A percentile compares a stretch with the other conserved stretches of the same genome.
phyloP scores from a whole-genome alignment of 2,797 vertebrate genomes.

The Chelidonichthys spinosus region DNA sequence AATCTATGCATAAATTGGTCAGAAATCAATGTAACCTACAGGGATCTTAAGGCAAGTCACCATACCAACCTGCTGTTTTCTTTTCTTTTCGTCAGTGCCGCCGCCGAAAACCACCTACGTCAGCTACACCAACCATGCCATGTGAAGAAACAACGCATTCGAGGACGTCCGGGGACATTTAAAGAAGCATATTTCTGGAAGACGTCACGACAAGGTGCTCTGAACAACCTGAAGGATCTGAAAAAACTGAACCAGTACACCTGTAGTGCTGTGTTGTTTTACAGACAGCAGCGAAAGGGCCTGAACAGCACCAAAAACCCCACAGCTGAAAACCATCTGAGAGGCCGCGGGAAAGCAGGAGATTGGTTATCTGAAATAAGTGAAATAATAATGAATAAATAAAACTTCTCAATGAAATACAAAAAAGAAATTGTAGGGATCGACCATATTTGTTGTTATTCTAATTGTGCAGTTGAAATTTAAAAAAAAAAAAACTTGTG shows the following conservation, averaged over 20 bases:
- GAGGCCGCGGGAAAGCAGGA: constrained; percentile 7
- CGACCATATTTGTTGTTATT: constrained; percentile 91
- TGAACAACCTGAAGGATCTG: constrained; percentile 40
- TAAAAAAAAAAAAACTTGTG: constrained; percentile 85
- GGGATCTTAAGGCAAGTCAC: background rate
- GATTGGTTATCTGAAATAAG: constrained; percentile 14
- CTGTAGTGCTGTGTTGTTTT: constrained; percentile 61
- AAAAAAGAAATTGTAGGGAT: constrained; percentile 83
- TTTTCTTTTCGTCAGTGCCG: constrained; percentile 81
- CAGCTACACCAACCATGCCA: constrained; percentile 96
- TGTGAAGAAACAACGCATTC: constrained; percentile 79
- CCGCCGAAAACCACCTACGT: constrained; percentile 95
- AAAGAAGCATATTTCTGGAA: constrained; percentile 23
- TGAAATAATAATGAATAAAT: constrained; percentile 23
- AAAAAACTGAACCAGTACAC: constrained; percentile 28
- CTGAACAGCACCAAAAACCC: constrained; percentile 11
- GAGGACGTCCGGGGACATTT: constrained; percentile 26
- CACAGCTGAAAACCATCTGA: constrained; percentile 12
- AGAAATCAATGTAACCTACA: background rate
- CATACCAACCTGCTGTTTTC: constrained; percentile 13
- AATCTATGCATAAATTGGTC: background rate
- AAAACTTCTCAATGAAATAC: constrained; percentile 26
- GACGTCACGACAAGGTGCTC: constrained; percentile 31
- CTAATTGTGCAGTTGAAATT: constrained; percentile 90
- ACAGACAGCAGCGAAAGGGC: constrained; percentile 44